A percentile compares a stretch with the other conserved stretches of the same genome.
Evolutionary conservation across 37 sponge, comb jelly and placozoan genomes (phyloP).

Genomic region (Axinella damicornis): DNA sequence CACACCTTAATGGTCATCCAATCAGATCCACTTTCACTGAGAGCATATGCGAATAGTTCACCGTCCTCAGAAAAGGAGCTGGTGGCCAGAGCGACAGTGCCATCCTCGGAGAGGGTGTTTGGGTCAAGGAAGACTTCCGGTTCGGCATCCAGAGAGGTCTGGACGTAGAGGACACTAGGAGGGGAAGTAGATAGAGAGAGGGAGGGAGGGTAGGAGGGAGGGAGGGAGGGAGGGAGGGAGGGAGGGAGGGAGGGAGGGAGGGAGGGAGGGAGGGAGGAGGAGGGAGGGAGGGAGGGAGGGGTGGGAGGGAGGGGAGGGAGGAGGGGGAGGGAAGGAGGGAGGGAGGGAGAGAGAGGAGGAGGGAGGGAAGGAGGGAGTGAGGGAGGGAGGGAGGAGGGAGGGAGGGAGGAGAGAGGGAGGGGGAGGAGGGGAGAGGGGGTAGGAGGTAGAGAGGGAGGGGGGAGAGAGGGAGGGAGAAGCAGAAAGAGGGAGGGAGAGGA

Average conservation of each 20-base stretch:
- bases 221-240: background rate
- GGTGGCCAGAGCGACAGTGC: conserved; percentile 85
- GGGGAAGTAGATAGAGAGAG: background rate
- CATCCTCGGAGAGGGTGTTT: conserved; percentile 92
- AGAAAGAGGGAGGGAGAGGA: background rate
- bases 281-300: background rate
- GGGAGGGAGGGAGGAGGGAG: background rate
- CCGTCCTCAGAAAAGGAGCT: conserved; percentile 92
- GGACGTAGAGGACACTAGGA: conserved; percentile 85
- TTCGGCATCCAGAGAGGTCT: conserved; percentile 65
- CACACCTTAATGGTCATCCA: conserved; percentile 91
- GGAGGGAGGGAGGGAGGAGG: background rate
- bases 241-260: background rate
- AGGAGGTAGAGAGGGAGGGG: background rate
- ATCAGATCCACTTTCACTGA: conserved; percentile 94
- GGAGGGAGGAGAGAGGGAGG: background rate
- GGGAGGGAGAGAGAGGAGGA: too few relatives aligned
- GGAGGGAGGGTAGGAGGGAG: background rate
- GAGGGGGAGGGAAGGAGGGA: too few relatives aligned
- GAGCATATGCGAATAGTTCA: conserved; percentile 83
- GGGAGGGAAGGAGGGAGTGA: background rate
- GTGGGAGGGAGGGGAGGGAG: background rate
- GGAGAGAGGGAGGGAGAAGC: background rate
- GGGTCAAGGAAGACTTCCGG: conserved; percentile 92
- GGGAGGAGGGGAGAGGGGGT: background rate